Conservation (phyloP, 2,888 invertebrate species). For the Brachynemurus nebulosus region DNA sequence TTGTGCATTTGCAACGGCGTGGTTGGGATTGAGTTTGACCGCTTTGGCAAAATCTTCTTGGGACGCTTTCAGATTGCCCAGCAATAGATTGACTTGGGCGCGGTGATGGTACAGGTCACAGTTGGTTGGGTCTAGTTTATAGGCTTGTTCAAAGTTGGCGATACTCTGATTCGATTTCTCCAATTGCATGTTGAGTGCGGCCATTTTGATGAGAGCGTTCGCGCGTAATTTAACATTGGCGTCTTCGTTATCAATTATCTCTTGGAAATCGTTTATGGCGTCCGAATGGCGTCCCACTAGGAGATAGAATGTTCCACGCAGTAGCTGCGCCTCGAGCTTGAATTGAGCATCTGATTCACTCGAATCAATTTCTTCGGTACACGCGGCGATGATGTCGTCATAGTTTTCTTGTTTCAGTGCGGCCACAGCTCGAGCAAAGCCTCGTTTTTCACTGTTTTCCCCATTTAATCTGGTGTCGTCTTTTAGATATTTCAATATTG, state of each 20-base stretch:
- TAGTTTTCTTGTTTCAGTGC: constrained; percentile 57
- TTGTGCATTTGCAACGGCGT: constrained; percentile 77
- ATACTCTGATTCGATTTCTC: constrained; percentile 60
- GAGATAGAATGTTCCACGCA: constrained; percentile 73
- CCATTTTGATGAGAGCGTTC: constrained; percentile 80
- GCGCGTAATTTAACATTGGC: constrained; percentile 50
- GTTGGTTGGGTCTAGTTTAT: constrained; percentile 60
- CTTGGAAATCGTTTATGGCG: constrained; percentile 56
- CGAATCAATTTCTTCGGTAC: constrained; percentile 61
- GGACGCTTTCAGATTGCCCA: constrained; percentile 71
- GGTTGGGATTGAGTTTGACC: constrained; percentile 66
- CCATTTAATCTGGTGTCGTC: constrained; percentile 31
- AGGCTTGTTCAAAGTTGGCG: constrained; percentile 65
- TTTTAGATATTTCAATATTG: constrained; percentile 45
- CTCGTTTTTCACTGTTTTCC: constrained; percentile 24
- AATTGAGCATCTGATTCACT: constrained; percentile 44
- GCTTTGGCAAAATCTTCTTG: constrained; percentile 71
- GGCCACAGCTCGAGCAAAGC: constrained; percentile 56
- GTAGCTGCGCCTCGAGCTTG: constrained; percentile 56
- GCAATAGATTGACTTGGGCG: constrained; percentile 72
- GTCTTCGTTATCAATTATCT: constrained; percentile 50
- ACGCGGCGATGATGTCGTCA: constrained; percentile 63
- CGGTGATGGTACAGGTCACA: constrained; percentile 82
- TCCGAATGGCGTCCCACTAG: constrained; percentile 61
- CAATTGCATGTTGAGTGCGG: constrained; percentile 68